Conservation (phyloP, 2,113 vertebrate species). For the Pelodiscus sinensis region DNA sequence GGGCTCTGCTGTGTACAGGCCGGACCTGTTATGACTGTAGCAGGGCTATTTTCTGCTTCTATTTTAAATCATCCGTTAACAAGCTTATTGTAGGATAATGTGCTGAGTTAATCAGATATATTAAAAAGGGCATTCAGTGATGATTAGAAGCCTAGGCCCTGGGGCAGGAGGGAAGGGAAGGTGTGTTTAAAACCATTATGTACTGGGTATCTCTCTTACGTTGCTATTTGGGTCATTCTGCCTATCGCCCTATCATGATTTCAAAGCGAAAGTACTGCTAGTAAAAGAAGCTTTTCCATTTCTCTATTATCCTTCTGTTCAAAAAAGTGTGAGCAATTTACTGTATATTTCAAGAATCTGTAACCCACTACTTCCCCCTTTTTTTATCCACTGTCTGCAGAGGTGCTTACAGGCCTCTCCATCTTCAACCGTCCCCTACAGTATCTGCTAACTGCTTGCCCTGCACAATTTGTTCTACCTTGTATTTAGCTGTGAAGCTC, state of each 20-base stretch:
- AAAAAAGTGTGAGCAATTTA: background rate
- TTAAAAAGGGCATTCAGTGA: background rate
- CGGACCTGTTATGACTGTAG: background rate
- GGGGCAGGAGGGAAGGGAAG: background rate
- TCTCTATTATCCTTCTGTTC: background rate
- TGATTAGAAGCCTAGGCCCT: background rate
- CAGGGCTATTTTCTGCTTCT: background rate
- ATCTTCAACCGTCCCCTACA: no score
- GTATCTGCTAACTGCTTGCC: no score
- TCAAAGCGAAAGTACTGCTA: background rate
- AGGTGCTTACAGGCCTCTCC: background rate
- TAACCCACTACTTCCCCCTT: background rate
- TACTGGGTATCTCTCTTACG: background rate
- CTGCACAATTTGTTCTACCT: no score
- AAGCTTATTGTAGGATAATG: background rate
- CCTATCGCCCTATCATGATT: background rate
- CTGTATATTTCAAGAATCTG: background rate
- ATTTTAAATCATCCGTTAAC: background rate
- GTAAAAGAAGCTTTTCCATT: background rate
- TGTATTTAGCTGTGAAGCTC: no score
- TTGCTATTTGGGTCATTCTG: background rate
- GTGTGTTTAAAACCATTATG: background rate
- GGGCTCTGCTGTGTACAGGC: no score
- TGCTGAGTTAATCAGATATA: background rate
- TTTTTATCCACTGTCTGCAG: background rate